Base-by-base conservation (phyloP, 2,113 vertebrate genomes). In the Hippotragus niger region DNA sequence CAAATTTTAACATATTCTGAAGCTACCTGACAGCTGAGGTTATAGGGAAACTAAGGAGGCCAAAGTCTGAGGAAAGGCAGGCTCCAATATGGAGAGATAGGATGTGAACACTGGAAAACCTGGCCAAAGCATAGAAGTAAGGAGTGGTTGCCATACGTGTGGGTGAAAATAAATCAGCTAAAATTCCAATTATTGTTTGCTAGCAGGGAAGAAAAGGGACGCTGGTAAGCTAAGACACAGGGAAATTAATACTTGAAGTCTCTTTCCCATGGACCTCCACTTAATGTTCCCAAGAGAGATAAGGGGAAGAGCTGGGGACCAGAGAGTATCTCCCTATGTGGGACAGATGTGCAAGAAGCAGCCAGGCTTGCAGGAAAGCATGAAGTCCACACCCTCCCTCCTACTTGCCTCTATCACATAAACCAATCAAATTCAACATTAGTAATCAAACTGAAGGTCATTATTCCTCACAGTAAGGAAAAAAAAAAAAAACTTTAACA, bases 231-330 rank as follows among this genome's bases (percentile, higher is more conserved):
- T 5, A 19, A 36, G 7, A 45, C 4, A 21, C 4, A n/a, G 9
- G 11, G 12, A n/a, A 64, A 23, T 50, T 23, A 25, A 13, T 0
- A 16, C 27, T 71, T 31, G 2, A 0, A n/a, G 2, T 23, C 43
- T 67, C 12, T 93, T 90, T 45, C 21, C 53, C 57, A 25, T 90
- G 67, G 31, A n/a, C 15, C 6, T 85, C 57, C 17, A 10, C 4
- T 14, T 7, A 19, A 23, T n/a, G 21, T 25, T 47, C 16, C 60
- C 21, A 43, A 85, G 50, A 47, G 83, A 64, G 23, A 40, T 16
- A 31, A 7, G 17, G 12, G 8, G 36, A 33, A 21, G 16, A 50
- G 2, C 33, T 67, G 67, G 6, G 29, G 15, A 25, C 40, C 31
- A 78, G 13, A 52, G 15, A 57, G 4, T 50, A 21, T 76, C 40